Conservation (phyloP, 2,888 invertebrate species). For the Glyphotaelius pellucidus region DNA sequence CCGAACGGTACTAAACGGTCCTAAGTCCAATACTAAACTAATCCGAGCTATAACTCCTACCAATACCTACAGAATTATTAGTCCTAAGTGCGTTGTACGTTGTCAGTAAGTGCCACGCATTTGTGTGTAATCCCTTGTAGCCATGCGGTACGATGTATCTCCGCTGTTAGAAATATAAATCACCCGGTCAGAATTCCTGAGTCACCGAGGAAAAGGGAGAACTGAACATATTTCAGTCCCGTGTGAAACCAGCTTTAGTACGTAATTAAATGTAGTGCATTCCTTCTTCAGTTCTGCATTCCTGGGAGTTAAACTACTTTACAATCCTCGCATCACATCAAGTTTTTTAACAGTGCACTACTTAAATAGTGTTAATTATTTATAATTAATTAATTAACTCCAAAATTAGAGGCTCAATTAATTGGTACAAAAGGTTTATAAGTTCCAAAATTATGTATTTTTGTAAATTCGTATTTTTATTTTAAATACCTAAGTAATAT, state of each 20-base stretch:
- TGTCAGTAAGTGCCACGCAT: not conserved
- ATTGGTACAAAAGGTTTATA: no score
- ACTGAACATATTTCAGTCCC: not conserved
- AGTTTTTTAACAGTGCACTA: not conserved
- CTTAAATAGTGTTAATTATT: not conserved
- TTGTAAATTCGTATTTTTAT: no score
- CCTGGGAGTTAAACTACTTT: not conserved
- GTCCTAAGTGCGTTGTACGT: not conserved
- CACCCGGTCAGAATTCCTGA: not conserved
- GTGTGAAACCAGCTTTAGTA: not conserved
- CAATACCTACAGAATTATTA: not conserved
- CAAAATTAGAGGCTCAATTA: not conserved
- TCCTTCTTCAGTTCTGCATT: not conserved
- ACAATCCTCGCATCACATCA: not conserved
- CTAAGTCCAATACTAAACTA: not conserved
- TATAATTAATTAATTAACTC: not conserved
- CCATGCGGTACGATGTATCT: not conserved
- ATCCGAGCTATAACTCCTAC: not conserved
- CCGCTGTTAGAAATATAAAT: not conserved
- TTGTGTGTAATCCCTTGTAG: not conserved
- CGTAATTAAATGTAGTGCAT: not conserved
- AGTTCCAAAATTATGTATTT: no score
- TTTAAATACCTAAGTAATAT: no score
- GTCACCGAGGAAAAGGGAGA: not conserved
- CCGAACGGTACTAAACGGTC: not conserved